Evolutionary conservation across 2,113 vertebrate genomes (phyloP).

Genomic region (Peromyscus californicus): DNA sequence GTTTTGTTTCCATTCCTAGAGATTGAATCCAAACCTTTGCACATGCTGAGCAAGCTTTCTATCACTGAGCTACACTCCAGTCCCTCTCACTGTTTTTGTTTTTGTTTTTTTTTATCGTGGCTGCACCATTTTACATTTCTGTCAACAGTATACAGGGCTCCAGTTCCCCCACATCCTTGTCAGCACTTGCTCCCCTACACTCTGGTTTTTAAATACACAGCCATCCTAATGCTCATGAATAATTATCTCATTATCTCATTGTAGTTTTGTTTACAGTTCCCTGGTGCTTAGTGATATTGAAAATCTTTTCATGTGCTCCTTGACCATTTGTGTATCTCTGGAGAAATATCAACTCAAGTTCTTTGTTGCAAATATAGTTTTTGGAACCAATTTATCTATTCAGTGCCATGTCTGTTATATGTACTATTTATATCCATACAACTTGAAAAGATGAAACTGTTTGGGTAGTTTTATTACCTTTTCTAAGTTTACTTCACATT

Average conservation of each 20-base stretch:
- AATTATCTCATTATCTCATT: not conserved
- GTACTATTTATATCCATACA: not conserved
- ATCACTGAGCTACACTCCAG: not conserved
- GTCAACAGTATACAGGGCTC: not conserved
- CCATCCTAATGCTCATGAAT: not conserved
- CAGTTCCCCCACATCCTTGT: not conserved
- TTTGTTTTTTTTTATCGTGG: not conserved
- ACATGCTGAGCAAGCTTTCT: not conserved
- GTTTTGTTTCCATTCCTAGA: not conserved
- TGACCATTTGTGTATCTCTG: not conserved
- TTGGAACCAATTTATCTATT: not conserved
- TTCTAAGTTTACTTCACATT: not conserved
- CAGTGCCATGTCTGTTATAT: not conserved
- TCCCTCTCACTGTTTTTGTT: not conserved
- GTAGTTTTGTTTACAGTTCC: not conserved
- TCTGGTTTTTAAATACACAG: not conserved
- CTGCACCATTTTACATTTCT: not conserved
- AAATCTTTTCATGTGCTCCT: not conserved
- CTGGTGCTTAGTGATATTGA: not conserved
- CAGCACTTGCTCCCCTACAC: not conserved
- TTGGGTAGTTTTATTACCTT: not conserved
- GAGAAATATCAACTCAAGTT: conserved; percentile 1
- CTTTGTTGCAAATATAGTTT: not conserved
- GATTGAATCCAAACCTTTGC: not conserved
- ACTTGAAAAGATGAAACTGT: not conserved